Conservation (phyloP, 2,888 invertebrate species). For the Teinopalpus imperialis region DNA sequence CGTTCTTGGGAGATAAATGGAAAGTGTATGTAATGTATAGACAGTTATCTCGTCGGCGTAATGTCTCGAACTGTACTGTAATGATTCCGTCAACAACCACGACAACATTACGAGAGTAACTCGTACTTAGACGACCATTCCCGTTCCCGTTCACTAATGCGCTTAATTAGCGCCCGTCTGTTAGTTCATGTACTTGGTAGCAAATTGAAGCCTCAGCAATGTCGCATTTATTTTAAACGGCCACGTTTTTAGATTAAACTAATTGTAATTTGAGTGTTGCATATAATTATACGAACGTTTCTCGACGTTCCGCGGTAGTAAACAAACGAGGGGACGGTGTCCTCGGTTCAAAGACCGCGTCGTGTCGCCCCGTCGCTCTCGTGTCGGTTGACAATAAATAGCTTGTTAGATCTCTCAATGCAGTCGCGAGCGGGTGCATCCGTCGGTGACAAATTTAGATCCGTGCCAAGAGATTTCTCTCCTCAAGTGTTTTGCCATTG, state of each 20-base stretch:
- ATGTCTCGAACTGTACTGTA: too few relatives aligned
- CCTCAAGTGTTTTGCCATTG: conserved; percentile 28
- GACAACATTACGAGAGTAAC: neutral
- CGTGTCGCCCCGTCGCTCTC: conserved; percentile 38
- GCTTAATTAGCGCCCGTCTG: neutral
- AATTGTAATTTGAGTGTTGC: too few relatives aligned
- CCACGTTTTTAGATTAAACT: too few relatives aligned
- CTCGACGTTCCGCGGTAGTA: conserved; percentile 46
- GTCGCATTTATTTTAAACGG: too few relatives aligned
- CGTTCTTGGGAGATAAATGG: neutral
- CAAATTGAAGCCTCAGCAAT: too few relatives aligned
- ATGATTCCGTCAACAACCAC: neutral
- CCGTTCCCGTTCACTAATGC: too few relatives aligned
- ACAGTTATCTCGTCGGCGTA: neutral
- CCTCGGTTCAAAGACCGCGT: conserved; percentile 63
- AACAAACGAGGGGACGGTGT: conserved; percentile 49
- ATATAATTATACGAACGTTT: conserved; percentile 36
- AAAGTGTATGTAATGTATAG: neutral
- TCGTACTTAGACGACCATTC: neutral
- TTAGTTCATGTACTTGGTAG: too few relatives aligned
- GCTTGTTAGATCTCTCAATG: conserved; percentile 25
- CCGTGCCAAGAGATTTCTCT: conserved; percentile 40
- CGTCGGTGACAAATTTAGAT: conserved; percentile 37
- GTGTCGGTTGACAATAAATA: conserved; percentile 35
- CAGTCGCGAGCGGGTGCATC: conserved; percentile 24